Base-by-base conservation (phyloP, 2,888 invertebrate species). In the Eristalis pertinax region DNA sequence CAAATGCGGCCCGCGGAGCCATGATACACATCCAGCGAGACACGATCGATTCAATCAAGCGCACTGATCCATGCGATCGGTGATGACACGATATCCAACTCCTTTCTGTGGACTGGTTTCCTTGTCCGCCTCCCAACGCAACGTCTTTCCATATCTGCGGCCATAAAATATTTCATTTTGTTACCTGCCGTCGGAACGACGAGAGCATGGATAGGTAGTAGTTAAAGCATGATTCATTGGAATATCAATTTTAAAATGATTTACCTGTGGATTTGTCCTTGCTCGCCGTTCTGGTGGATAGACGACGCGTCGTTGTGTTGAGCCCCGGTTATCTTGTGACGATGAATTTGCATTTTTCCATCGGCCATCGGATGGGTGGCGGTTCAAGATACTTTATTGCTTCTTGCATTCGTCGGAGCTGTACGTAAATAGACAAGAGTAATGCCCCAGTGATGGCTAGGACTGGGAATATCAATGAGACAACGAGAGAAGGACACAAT, bases 211-310 rank as follows among this genome's bases (percentile, higher is more conserved):
- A 15, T 63, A 10, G 32, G 19, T 63, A 63, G 26, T 58, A 56
- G 65, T 22, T 32, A n/a, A 60, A 65, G 29, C 70, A 58, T 70
- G 64, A 63, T 58, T 62, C 19, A 38, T 67, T 50, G 22, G 56
- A 75, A 69, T 75, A 75, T 58, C 63, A 75, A 81, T 75, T 64
- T 58, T 38, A 69, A 60, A 64, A 75, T 75, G 75, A 81, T 68
- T 81, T 81, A 81, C 81, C 81, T 70, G 15, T 70, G 62, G 43
- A 70, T 64, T 64, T 81, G 65, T 64, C 29, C 41, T 65, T 60
- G 64, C 50, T 15, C 56, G 11, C 38, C 22, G 29, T 50, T 15
- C 24, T 63, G 13, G n/a, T 22, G 10, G 13, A 26, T 63, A 63
- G 32, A 63, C 58, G 22, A 11, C 11, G 2, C 11, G 29, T 1